These are phyloP conservation scores for Cerastoderma edule DNA, from an alignment of 2,888 invertebrate genomes.

Conservation along the genomic window DNA sequence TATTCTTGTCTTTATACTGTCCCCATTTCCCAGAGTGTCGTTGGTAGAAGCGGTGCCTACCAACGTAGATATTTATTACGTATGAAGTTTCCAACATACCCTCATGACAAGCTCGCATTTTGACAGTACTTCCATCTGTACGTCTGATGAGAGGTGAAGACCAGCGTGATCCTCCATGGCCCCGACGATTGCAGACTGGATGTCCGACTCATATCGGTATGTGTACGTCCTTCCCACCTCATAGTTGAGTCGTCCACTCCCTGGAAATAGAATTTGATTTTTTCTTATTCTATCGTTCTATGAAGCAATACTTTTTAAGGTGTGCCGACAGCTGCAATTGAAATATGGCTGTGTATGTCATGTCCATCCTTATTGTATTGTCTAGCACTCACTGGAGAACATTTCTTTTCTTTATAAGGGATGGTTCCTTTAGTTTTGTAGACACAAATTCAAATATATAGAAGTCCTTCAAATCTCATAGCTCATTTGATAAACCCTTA, in stretches of 20 bases:
- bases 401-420: too few species aligned
- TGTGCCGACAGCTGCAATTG: background rate
- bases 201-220: conserved; percentile 90
- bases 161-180: conserved; percentile 85
- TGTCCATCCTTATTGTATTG: background rate
- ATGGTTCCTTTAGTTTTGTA: too few species aligned
- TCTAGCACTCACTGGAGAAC: too few species aligned
- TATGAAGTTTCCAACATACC: conserved; percentile 72
- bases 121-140: conserved; percentile 82
- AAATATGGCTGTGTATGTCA: background rate
- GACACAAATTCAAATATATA: too few species aligned
- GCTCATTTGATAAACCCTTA: too few species aligned
- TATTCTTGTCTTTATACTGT: too few species aligned
- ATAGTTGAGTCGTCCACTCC: conserved; percentile 84
- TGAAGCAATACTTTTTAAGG: too few species aligned
- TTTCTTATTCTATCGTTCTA: background rate
- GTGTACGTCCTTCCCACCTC: conserved; percentile 89
- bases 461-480: too few species aligned
- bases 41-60: too few species aligned
- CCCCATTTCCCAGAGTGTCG: too few species aligned
- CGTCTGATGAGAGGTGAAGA: conserved; percentile 83
- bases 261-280: conserved; percentile 52
- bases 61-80: background rate
- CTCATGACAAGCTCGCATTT: conserved; percentile 84
- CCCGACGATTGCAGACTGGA: conserved; percentile 88